A percentile compares a stretch with the other conserved stretches of the same genome.
These are phyloP conservation scores for Drosophila subsilvestris DNA, from an alignment of 2,888 invertebrate genomes.

Conservation along the genomic window DNA sequence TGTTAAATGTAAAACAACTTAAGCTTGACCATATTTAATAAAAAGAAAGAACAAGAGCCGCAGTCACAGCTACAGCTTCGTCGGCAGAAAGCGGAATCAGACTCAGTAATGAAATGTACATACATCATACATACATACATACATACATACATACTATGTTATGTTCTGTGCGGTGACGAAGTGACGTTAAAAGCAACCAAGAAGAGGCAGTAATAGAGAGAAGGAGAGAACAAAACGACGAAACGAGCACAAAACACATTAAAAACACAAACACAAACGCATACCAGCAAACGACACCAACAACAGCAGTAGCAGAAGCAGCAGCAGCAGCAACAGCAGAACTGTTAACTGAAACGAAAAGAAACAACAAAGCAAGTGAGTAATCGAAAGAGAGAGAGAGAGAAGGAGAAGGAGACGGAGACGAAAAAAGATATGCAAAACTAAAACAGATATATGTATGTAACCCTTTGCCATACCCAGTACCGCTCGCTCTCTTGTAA, in stretches of 20 bases:
- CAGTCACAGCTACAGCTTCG: slow-evolving; percentile 19
- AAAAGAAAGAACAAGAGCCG: slow-evolving; percentile 13
- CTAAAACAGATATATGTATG: neutral
- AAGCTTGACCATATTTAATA: slow-evolving; percentile 2
- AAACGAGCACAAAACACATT: slow-evolving; percentile 42
- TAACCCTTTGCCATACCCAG: slow-evolving; percentile 10
- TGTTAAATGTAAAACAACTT: slow-evolving; percentile 21
- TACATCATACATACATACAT: neutral
- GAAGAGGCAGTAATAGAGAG: slow-evolving; percentile 8
- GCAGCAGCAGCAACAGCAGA: slow-evolving; percentile 44
- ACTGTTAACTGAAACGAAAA: slow-evolving; percentile 60
- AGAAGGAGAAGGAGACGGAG: slow-evolving; percentile 23
- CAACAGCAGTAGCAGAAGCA: slow-evolving; percentile 8
- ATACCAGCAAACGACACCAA: slow-evolving; percentile 22
- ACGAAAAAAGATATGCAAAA: slow-evolving; percentile 17
- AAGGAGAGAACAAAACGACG: slow-evolving; percentile 12
- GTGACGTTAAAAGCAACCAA: slow-evolving; percentile 61
- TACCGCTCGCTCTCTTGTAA: slow-evolving; percentile 29
- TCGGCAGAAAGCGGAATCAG: slow-evolving; percentile 14
- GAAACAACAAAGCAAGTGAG: slow-evolving; percentile 54
- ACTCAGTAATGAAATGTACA: slow-evolving; percentile 53
- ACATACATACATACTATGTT: neutral
- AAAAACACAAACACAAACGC: slow-evolving; percentile 36
- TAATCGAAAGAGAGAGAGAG: slow-evolving; percentile 42
- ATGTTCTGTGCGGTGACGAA: slow-evolving; percentile 61